These are phyloP conservation scores for Hermaeophaga mercurialis DNA, from an alignment of 2,888 invertebrate species.

Conservation along the genomic window DNA sequence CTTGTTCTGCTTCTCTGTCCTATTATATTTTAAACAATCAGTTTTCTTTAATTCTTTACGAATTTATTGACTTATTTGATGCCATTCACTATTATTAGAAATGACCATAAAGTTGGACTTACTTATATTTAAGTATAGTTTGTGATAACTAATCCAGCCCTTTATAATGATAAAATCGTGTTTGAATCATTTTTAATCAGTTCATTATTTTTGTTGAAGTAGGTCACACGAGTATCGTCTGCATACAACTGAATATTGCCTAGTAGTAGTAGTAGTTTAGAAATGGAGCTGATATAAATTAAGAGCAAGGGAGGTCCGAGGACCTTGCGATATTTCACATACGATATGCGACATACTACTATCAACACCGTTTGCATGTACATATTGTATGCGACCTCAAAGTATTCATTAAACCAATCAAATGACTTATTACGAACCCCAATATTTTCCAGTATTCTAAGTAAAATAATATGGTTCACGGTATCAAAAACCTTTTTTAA, in stretches of 20 bases:
- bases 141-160: not conserved
- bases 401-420: conserved; percentile 2
- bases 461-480: too few relatives aligned
- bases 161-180: not conserved
- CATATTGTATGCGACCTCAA: conserved; percentile 3
- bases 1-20: not conserved
- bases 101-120: conserved; percentile 9
- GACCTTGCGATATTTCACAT: not conserved
- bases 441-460: not conserved
- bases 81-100: not conserved
- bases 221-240: not conserved
- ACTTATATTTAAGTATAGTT: not conserved
- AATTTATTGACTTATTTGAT: not conserved
- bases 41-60: not conserved
- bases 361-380: not conserved
- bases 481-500: not conserved
- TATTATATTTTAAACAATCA: not conserved
- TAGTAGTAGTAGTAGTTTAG: not conserved
- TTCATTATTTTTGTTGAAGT: conserved; percentile 2
- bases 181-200: not conserved
- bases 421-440: not conserved
- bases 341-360: not conserved
- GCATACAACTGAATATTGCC: not conserved
- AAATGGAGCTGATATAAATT: too few relatives aligned
- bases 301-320: not conserved